A percentile compares a stretch with the other conserved stretches of the same genome.
These are phyloP conservation scores for Crenuchus spilurus DNA, from an alignment of 2,797 vertebrate species.

Conservation along the genomic window DNA sequence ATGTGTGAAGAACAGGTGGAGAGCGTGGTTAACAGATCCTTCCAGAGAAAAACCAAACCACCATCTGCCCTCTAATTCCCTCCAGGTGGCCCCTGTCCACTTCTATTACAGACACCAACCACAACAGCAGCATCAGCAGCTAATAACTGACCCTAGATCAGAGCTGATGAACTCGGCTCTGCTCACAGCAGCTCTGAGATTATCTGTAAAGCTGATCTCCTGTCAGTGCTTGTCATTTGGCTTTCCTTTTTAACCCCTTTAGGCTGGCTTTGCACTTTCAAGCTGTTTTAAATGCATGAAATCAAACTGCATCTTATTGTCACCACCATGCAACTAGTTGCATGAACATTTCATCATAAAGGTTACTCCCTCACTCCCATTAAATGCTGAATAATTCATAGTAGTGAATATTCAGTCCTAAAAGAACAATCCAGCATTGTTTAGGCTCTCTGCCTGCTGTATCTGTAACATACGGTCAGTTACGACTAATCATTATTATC, in stretches of 20 bases:
- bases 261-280: not conserved
- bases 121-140: conserved; percentile 3
- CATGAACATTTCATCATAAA: too few species aligned
- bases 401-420: not conserved
- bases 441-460: too few species aligned
- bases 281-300: too few species aligned
- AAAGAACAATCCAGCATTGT: not conserved
- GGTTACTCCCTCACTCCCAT: too few species aligned
- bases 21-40: conserved; percentile 43
- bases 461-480: not conserved
- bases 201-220: not conserved
- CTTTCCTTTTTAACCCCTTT: not conserved
- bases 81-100: conserved; percentile 75
- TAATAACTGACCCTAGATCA: conserved; percentile 5
- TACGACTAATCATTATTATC: not conserved
- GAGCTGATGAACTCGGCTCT: not conserved
- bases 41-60: conserved; percentile 51
- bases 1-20: conserved; percentile 42
- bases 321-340: too few species aligned
- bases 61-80: conserved; percentile 72
- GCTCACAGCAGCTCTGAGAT: not conserved
- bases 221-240: not conserved
- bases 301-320: too few species aligned
- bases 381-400: not conserved
- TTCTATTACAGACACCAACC: conserved; percentile 64